phyloP scores from a whole-genome alignment of 2,888 invertebrate species.

The Rhagophthalmus giganteus region DNA sequence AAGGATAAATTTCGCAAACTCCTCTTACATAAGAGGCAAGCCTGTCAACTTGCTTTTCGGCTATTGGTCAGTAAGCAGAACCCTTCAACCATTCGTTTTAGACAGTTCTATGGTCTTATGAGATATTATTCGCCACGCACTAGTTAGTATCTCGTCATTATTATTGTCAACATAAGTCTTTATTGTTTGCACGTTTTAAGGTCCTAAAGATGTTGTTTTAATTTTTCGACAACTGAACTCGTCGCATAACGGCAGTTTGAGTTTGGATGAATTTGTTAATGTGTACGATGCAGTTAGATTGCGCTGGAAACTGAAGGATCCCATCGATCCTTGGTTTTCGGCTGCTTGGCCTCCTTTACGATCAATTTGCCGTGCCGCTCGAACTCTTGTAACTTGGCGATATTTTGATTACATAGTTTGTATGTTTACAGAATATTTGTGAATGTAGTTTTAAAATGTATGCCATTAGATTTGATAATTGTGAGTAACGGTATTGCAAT shows the following conservation, averaged over 20 bases:
- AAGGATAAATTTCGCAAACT: constrained; percentile 83
- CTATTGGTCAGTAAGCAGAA: constrained; percentile 77
- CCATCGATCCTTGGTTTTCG: constrained; percentile 75
- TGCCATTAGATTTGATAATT: constrained; percentile 68
- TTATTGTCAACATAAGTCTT: no score
- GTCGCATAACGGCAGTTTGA: constrained; percentile 67
- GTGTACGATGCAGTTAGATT: constrained; percentile 74
- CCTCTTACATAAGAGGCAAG: constrained; percentile 77
- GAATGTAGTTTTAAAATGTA: neutral
- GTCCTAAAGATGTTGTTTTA: constrained; percentile 71
- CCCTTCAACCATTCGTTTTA: constrained; percentile 68
- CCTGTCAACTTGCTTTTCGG: constrained; percentile 79
- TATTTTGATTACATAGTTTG: constrained; percentile 76
- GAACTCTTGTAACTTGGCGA: constrained; percentile 67
- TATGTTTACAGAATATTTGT: constrained; percentile 54
- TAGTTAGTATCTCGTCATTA: constrained; percentile 59
- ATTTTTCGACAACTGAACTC: constrained; percentile 80
- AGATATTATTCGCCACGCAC: constrained; percentile 75
- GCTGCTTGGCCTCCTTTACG: constrained; percentile 63
- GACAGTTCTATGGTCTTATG: constrained; percentile 81
- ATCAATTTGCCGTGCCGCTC: constrained; percentile 63
- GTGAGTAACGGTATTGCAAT: constrained; percentile 75
- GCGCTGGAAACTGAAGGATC: constrained; percentile 73
- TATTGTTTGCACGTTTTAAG: constrained; percentile 50
- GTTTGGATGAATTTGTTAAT: constrained; percentile 71